Base-by-base conservation (phyloP, 2,888 invertebrate species). In the Amiota mariae region DNA sequence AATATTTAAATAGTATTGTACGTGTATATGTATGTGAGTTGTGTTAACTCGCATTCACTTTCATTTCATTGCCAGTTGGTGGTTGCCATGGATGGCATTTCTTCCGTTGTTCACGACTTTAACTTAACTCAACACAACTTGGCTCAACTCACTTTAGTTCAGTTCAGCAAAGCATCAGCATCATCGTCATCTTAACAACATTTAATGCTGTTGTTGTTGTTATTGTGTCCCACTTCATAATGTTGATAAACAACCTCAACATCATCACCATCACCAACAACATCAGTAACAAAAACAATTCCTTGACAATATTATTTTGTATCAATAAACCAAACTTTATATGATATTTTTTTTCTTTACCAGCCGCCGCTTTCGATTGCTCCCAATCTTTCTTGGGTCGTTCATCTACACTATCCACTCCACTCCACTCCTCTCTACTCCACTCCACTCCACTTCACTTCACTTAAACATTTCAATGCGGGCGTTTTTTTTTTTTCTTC, bases 11-110 rank as follows among this genome's bases (percentile, higher is more conserved):
- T 24, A 24, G 24, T 24, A 24, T 24, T 24, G 24, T 24, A 24
- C 24, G 24, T 54, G 10, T 6, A 54, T n/a, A 54, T n/a, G 13
- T n/a, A 51, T 51, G 13, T 3, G 13, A 54, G 54, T 54, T 4
- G 54, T n/a, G n/a, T n/a, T 54, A 12, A n/a, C n/a, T 54, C 54
- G 2, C 54, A n/a, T 54, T 54, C 54, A n/a, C n/a, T 54, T 54
- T n/a, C 54, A 54, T 54, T 54, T 54, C 54, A n/a, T 54, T 54
- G 54, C 54, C 54, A 54, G 12, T 54, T 54, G 13, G 54, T 54
- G 12, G 54, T n/a, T 36, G 36, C 4, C 54, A 54, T 54, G 36
- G 36, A 36, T 36, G 36, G 12, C 54, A 54, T 54, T 54, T 54
- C 54, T 54, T 12, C 54, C 54, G 54, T 36, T 36, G 36, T 36